These are phyloP conservation scores for Himalopsyche tibetana DNA, from an alignment of 2,888 invertebrate species.

Conservation along the genomic window DNA sequence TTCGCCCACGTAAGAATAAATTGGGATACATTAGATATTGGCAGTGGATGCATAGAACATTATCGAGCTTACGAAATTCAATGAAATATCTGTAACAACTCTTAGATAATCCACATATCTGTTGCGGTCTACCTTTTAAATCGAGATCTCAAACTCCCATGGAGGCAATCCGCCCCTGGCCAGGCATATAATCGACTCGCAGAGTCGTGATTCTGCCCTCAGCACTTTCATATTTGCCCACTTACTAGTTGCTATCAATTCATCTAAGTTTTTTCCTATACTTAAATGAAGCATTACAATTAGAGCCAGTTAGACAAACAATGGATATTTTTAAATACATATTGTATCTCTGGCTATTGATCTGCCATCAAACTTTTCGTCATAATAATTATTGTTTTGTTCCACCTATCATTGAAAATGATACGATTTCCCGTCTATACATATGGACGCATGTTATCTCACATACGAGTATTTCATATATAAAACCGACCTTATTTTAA, in stretches of 20 bases:
- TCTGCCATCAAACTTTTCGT: constrained; percentile 12
- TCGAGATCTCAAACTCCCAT: neutral
- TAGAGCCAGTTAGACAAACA: constrained; percentile 34
- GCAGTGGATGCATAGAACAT: too few relatives aligned
- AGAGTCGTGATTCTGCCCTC: constrained; percentile 61
- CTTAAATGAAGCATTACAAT: constrained; percentile 32
- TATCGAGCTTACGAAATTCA: too few relatives aligned
- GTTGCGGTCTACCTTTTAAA: too few relatives aligned
- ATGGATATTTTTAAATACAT: constrained; percentile 12
- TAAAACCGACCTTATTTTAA: too few relatives aligned
- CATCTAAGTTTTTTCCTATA: constrained; percentile 3
- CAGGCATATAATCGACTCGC: constrained; percentile 55
- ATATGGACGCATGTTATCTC: neutral
- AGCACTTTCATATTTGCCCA: constrained; percentile 62
- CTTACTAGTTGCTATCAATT: constrained; percentile 1
- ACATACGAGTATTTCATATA: too few relatives aligned
- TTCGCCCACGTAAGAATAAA: too few relatives aligned
- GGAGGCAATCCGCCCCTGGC: constrained; percentile 41
- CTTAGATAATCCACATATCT: too few relatives aligned
- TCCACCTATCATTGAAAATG: neutral
- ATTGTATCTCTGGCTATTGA: neutral
- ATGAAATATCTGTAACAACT: too few relatives aligned
- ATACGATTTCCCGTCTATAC: neutral
- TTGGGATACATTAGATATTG: too few relatives aligned
- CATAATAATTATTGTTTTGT: neutral